Evolutionary conservation across 37 sponge, comb jelly and placozoan genomes (phyloP), one percentile per base, ranked within the genome.

Genomic region (Halichondria panicea): DNA sequence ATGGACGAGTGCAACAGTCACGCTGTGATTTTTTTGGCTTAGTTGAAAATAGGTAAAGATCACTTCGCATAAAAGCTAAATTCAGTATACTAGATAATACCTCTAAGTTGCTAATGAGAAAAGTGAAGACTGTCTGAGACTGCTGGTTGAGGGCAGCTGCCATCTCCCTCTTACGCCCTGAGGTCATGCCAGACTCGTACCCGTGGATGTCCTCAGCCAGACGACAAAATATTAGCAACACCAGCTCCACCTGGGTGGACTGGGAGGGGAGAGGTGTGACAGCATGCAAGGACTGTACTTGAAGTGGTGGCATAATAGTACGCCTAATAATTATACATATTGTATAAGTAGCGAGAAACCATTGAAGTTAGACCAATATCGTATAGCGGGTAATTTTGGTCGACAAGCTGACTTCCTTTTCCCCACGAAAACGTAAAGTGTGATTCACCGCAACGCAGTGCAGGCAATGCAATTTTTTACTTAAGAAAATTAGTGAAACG

Each of bases 141-240:
- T 80, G 2, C 30, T 68, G 55, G 27, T 62, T 58, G 2, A 84
- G 54, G 22, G 70, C 78, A 15, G 77, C 19, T 1, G 27, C 33
- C 85, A 84, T 84, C 37, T 76, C 85, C 15, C 37, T 68, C 64
- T 52, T 76, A 3, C 85, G 61, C 50, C 25, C 52, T 4, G 58
- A 40, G 1, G 59, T 12, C 18, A 84, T 64, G 6, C 41, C 55
- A 0, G 63, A 44, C 2, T 76, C 72, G 36, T 43, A 84, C 2
- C 13, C 3, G 28, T 63, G 55, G 19, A 84, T 15, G 36, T 84
- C 85, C 71, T 84, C 85, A 19, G 63, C 55, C 4, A 84, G 78
- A 25, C 85, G 77, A 37, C 85, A 71, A 42, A 71, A 77, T 0
- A 84, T 63, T 3, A 76, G 43, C 55, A 84, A 46, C 7, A 84